These are phyloP conservation scores for Clarias batrachus DNA, from an alignment of 2,113 vertebrate genomes.

Conservation along the genomic window DNA sequence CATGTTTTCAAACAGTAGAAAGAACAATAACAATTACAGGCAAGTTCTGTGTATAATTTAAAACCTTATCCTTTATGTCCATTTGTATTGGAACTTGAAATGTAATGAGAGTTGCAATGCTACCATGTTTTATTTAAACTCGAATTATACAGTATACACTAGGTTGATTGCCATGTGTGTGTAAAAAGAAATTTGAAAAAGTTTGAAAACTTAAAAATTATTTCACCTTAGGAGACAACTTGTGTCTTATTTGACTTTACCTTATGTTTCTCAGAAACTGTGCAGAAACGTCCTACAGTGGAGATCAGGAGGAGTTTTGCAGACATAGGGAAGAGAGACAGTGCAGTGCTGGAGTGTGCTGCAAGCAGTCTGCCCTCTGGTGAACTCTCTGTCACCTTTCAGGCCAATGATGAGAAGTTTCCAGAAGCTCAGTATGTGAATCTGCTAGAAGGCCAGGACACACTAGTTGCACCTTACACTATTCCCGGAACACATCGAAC, in stretches of 20 bases:
- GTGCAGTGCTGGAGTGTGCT: slow-evolving; percentile 59
- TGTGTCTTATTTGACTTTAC: too few relatives aligned
- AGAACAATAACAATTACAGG: not conserved
- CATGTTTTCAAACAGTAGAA: slow-evolving; percentile 46
- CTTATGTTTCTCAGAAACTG: not conserved
- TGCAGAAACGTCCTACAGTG: slow-evolving; percentile 48
- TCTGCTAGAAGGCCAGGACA: slow-evolving; percentile 44
- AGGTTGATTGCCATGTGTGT: too few relatives aligned
- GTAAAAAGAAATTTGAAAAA: too few relatives aligned
- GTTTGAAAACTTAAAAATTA: too few relatives aligned
- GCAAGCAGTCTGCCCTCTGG: slow-evolving; percentile 51
- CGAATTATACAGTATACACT: too few relatives aligned
- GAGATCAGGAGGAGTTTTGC: slow-evolving; percentile 60
- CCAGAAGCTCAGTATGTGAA: slow-evolving; percentile 35
- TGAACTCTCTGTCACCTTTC: slow-evolving; percentile 58
- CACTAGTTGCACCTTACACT: slow-evolving; percentile 42
- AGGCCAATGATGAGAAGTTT: not conserved
- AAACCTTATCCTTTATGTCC: too few relatives aligned
- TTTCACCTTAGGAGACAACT: too few relatives aligned
- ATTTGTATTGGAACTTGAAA: too few relatives aligned
- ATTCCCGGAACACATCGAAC: slow-evolving; percentile 5
- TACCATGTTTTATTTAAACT: too few relatives aligned
- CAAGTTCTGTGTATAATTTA: not conserved
- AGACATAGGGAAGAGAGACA: slow-evolving; percentile 39
- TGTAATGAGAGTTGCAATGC: too few relatives aligned